Evolutionary conservation across 2,888 invertebrate genomes (phyloP).

Genomic region (Cantharis rufa): DNA sequence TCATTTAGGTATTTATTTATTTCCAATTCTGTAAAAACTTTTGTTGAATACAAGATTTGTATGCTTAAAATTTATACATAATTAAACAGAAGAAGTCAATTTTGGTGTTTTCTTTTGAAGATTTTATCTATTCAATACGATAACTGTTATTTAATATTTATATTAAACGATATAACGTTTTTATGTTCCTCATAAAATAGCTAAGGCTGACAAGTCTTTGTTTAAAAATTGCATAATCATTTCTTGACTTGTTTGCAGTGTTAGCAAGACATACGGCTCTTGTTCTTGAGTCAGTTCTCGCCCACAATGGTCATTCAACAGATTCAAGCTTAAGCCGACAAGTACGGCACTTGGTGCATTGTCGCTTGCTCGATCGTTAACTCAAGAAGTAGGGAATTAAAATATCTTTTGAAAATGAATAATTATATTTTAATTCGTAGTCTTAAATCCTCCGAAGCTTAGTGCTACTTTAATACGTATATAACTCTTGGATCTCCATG

Average conservation of each 20-base stretch:
- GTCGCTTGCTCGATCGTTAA: slow-evolving; percentile 1
- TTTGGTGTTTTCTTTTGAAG: neutral
- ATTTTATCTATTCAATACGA: slow-evolving; percentile 4
- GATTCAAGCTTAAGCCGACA: slow-evolving; percentile 14
- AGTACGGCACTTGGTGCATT: slow-evolving; percentile 5
- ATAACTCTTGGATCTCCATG: neutral
- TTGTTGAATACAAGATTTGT: neutral
- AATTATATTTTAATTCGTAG: neutral
- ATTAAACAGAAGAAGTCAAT: slow-evolving; percentile 1
- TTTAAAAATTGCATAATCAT: slow-evolving; percentile 18
- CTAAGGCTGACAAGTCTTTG: slow-evolving; percentile 10
- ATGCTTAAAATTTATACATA: neutral
- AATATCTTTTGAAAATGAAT: neutral
- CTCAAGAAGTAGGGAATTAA: neutral
- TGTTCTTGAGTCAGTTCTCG: slow-evolving; percentile 21
- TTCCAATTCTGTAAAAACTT: neutral
- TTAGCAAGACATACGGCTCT: slow-evolving; percentile 21
- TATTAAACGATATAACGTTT: slow-evolving; percentile 5
- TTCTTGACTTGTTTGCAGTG: slow-evolving; percentile 17
- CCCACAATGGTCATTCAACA: slow-evolving; percentile 24
- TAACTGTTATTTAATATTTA: slow-evolving; percentile 5
- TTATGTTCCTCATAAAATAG: slow-evolving; percentile 3
- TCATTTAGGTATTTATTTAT: neutral
- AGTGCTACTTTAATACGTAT: neutral
- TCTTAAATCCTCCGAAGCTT: neutral